Evolutionary conservation across 1,140 invertebrate species (phyloP), one percentile per base, ranked within the genome.

Genomic region (Atta texana): DNA sequence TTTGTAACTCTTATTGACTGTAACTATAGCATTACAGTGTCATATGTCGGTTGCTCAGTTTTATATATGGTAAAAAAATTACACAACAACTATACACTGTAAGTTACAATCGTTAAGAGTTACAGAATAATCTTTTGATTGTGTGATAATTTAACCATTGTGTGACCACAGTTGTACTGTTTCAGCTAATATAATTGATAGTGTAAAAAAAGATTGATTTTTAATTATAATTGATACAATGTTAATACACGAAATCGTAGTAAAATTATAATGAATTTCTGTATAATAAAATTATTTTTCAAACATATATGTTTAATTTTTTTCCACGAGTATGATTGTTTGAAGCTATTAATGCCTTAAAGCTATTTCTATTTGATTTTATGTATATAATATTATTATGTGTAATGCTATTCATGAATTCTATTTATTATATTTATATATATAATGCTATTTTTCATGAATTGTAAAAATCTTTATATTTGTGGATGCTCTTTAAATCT

Each of bases 211-310:
- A 39, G 16, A 75, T 75, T 76, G 3, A 49, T 77, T 64, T 28
- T 14, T 18, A 66, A 66, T 12, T 6, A n/a, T 31, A 53, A 34
- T 31, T 21, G 7, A 55, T 12, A 16, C n/a, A 4, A 69, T n/a
- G 12, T 44, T 3, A 14, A 4, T 74, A 28, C 16, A 53, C 2
- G 2, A 59, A 34, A 57, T 57, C 57, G 31, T 44, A 12, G 1
- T 44, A 44, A 44, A 44, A 10, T 44, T 44, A 44, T 44, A 44
- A 44, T 44, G 39, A 44, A 44, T 44, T 44, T 3, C 12, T 51
- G 14, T 77, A 31, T 4, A 77, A 64, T 77, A 77, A 77, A 64
- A 51, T 49, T 49, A 21, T 51, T 78, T 66, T 78, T 49, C 6
- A 31, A 31, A 28, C 12, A 6, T 34, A 49, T 10, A 31, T 63